These are phyloP conservation scores for Ophion slaviceki DNA, from an alignment of 2,888 invertebrate species.

Conservation along the genomic window DNA sequence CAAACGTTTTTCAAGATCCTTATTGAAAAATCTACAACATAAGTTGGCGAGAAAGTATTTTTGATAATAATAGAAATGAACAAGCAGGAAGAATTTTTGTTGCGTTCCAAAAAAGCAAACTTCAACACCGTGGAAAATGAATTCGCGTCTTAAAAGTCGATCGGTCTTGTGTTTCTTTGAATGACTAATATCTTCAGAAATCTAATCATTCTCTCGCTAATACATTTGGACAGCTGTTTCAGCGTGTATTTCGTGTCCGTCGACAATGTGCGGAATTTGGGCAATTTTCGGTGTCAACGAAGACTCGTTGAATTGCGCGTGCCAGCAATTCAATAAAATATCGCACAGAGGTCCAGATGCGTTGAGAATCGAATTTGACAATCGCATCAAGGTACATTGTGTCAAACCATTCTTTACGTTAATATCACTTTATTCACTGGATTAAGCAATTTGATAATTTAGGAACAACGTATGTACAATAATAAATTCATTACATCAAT, in stretches of 20 bases:
- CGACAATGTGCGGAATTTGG: slow-evolving; percentile 91
- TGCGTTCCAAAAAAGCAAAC: neutral
- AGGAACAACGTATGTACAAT: neutral
- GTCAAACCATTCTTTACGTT: neutral
- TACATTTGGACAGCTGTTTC: neutral
- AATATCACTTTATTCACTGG: neutral
- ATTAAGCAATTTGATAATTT: neutral
- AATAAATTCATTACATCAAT: neutral
- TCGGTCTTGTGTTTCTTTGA: neutral
- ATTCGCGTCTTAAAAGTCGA: neutral
- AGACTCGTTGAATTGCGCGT: slow-evolving; percentile 85
- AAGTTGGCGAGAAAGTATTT: no score
- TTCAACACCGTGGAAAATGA: neutral
- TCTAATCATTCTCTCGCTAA: neutral
- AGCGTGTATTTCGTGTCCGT: neutral
- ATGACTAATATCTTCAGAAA: neutral
- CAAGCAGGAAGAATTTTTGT: no score
- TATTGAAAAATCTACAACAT: no score
- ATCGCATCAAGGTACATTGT: slow-evolving; percentile 85
- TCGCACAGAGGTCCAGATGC: slow-evolving; percentile 91
- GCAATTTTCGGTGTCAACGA: slow-evolving; percentile 88
- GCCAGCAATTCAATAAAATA: slow-evolving; percentile 87
- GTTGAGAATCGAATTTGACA: slow-evolving; percentile 89
- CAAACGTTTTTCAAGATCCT: no score
- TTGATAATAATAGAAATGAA: no score